Percentiles rank a stretch among this genome's conserved stretches.
Evolutionary conservation across 1,140 invertebrate species (phyloP).

Genomic region (Cyclina sinensis): DNA sequence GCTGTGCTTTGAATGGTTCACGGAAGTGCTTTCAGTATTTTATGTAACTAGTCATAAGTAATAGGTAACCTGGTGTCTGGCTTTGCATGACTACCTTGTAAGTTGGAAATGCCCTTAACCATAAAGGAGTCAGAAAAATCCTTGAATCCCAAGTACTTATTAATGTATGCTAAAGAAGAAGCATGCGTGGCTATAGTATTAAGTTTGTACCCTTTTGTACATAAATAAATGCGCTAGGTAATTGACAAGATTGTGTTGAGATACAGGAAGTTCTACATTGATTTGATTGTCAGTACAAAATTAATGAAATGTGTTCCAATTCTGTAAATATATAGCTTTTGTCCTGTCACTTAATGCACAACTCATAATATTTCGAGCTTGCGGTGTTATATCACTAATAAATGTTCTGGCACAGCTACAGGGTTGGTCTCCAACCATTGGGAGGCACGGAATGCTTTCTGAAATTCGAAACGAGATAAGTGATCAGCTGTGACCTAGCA

Average conservation of each 20-base stretch:
- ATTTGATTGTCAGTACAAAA: background rate
- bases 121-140: background rate
- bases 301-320: background rate
- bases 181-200: background rate
- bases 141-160: background rate
- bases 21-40: background rate
- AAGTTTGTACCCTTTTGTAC: background rate
- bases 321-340: constrained; percentile 18
- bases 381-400: background rate
- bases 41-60: background rate
- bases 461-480: constrained; percentile 50
- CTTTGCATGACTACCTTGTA: background rate
- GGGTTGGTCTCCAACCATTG: background rate
- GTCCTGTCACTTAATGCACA: constrained; percentile 5
- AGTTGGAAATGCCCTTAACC: background rate
- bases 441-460: background rate
- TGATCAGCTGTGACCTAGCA: constrained; percentile 4
- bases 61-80: background rate
- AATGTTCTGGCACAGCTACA: background rate
- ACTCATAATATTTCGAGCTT: background rate
- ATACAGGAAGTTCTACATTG: constrained; percentile 4
- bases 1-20: background rate
- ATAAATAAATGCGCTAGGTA: constrained; percentile 27
- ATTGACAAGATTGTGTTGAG: constrained; percentile 8
- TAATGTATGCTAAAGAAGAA: background rate